These are phyloP conservation scores for Trypoxylus dichotomus DNA, from an alignment of 1,140 invertebrate species.

Conservation along the genomic window DNA sequence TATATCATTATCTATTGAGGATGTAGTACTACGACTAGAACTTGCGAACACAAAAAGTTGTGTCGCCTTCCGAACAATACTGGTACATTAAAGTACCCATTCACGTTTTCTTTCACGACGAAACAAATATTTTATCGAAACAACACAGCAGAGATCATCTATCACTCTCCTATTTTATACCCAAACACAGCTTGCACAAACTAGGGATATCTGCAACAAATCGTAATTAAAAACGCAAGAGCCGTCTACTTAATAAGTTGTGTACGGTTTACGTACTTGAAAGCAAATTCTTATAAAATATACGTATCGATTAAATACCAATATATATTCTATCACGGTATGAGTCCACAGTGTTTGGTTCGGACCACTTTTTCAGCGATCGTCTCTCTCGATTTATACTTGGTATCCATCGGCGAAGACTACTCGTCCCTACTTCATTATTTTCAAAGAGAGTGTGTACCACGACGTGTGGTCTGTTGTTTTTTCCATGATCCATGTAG, in stretches of 20 bases:
- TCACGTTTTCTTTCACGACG: neutral
- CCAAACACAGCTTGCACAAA: neutral
- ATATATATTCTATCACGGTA: conserved; percentile 27
- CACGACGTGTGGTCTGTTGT: conserved; percentile 26
- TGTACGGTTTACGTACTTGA: neutral
- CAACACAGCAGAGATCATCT: neutral
- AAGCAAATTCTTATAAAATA: conserved; percentile 7
- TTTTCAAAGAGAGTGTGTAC: conserved; percentile 22
- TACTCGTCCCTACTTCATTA: conserved; percentile 15
- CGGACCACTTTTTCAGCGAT: conserved; percentile 26
- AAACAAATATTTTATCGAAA: neutral
- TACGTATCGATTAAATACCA: conserved; percentile 8
- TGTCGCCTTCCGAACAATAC: neutral
- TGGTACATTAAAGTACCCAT: neutral
- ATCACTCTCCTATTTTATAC: neutral
- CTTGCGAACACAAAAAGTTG: neutral
- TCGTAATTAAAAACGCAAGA: conserved; percentile 24
- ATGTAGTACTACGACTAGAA: neutral
- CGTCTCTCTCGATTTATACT: neutral
- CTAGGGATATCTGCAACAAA: conserved; percentile 16
- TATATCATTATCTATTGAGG: neutral
- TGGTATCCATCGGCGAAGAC: neutral
- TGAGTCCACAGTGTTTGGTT: conserved; percentile 12
- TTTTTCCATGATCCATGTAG: conserved; percentile 23
- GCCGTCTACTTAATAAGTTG: neutral